These are phyloP conservation scores for Leucosticte australis DNA, from an alignment of 2,113 vertebrate species.

Conservation along the genomic window DNA sequence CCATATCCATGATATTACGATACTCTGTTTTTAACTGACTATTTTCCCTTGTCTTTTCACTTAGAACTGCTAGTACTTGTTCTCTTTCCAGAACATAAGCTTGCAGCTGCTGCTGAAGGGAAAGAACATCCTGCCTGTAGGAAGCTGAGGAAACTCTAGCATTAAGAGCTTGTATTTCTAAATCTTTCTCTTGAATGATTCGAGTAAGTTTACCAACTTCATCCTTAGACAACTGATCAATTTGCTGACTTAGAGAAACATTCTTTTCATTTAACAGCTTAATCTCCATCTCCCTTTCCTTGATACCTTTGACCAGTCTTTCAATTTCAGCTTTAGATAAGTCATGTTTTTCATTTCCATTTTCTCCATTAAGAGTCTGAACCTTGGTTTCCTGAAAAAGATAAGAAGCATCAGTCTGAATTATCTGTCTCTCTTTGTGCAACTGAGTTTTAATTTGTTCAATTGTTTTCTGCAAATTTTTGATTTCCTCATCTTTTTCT, in stretches of 20 bases:
- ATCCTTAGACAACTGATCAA: conserved; percentile 90
- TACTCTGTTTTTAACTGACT: conserved; percentile 92
- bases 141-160: conserved; percentile 81
- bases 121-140: conserved; percentile 82
- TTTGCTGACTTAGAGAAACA: conserved; percentile 82
- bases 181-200: conserved; percentile 91
- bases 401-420: conserved; percentile 74
- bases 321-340: conserved; percentile 94
- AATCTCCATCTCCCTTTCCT: conserved; percentile 94
- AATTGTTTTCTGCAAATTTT: conserved; percentile 79
- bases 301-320: conserved; percentile 87
- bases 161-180: conserved; percentile 91
- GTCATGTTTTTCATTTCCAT: conserved; percentile 94
- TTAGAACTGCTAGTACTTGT: conserved; percentile 88
- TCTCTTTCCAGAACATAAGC: conserved; percentile 88
- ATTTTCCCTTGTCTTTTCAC: conserved; percentile 93
- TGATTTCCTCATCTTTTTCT: conserved; percentile 89
- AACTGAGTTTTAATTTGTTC: conserved; percentile 78
- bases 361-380: conserved; percentile 85
- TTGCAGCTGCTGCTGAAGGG: conserved; percentile 93
- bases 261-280: conserved; percentile 93
- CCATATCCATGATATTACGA: conserved; percentile 89
- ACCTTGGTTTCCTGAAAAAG: conserved; percentile 91
- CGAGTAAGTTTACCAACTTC: conserved; percentile 91
- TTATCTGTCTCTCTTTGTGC: conserved; percentile 67